Evolutionary conservation across 2,113 vertebrate genomes (phyloP).

Genomic region (Hystrix brachyura): DNA sequence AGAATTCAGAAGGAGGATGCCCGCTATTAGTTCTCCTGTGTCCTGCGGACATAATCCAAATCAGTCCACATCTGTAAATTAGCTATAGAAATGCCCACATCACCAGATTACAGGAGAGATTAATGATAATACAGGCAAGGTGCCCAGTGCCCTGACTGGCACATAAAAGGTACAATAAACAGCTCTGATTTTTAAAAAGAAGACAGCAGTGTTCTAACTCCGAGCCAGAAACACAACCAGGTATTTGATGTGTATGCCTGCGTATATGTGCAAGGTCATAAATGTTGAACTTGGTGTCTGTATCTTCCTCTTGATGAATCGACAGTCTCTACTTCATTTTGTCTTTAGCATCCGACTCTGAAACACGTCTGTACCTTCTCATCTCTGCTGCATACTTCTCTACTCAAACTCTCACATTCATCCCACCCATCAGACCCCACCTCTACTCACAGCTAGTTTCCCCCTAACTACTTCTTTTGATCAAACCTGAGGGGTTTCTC

Average conservation of each 20-base stretch:
- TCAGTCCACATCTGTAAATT: background rate
- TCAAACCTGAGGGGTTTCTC: background rate
- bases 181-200: slow-evolving; percentile 35
- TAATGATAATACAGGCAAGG: background rate
- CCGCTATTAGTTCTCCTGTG: background rate
- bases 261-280: background rate
- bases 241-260: background rate
- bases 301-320: background rate
- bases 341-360: background rate
- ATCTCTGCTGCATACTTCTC: background rate
- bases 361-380: background rate
- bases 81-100: background rate
- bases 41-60: background rate
- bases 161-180: background rate
- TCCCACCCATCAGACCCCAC: background rate
- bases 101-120: background rate
- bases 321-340: background rate
- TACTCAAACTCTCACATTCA: background rate
- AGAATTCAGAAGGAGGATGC: background rate
- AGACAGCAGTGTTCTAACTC: background rate
- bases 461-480: background rate
- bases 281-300: background rate
- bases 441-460: background rate
- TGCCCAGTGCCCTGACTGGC: background rate
- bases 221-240: background rate